These are phyloP conservation scores for Entomobrya multifasciata DNA, from an alignment of 2,888 invertebrate genomes.

Conservation along the genomic window DNA sequence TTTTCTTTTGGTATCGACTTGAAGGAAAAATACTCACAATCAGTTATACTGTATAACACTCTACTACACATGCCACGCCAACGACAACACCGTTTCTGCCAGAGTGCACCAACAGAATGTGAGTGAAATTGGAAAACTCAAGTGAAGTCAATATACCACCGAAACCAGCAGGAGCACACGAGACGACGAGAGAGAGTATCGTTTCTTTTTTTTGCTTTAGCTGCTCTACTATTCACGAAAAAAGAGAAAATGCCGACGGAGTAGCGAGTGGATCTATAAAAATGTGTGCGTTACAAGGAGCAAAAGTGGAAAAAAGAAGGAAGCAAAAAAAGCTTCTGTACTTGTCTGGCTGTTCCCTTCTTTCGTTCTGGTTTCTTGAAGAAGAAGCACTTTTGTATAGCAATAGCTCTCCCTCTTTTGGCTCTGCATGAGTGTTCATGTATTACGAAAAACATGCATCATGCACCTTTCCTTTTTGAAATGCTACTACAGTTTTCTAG, in stretches of 20 bases:
- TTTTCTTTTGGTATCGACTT: too few relatives aligned
- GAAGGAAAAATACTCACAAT: too few relatives aligned
- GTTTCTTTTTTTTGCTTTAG: too few relatives aligned
- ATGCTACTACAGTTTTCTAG: too few relatives aligned
- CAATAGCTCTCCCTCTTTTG: too few relatives aligned
- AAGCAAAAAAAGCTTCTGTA: not conserved
- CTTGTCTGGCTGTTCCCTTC: too few relatives aligned
- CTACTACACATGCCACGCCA: not conserved
- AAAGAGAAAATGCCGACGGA: constrained; percentile 15
- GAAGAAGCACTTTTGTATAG: too few relatives aligned
- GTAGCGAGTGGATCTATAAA: too few relatives aligned
- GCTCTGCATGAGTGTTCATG: too few relatives aligned
- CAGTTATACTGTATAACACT: constrained; percentile 8
- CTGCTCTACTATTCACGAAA: too few relatives aligned
- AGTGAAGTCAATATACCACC: constrained; percentile 32
- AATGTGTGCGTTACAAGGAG: not conserved
- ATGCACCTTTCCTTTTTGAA: too few relatives aligned
- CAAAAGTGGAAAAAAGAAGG: constrained; percentile 6
- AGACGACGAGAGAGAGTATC: not conserved
- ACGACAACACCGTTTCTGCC: constrained; percentile 52
- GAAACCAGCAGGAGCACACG: not conserved
- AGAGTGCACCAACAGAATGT: constrained; percentile 50
- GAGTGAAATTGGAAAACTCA: constrained; percentile 29
- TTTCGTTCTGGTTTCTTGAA: constrained; percentile 21
- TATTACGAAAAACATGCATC: too few relatives aligned